Evolutionary conservation across 2,888 invertebrate species (phyloP).

Genomic region (Oxytorus armatus): DNA sequence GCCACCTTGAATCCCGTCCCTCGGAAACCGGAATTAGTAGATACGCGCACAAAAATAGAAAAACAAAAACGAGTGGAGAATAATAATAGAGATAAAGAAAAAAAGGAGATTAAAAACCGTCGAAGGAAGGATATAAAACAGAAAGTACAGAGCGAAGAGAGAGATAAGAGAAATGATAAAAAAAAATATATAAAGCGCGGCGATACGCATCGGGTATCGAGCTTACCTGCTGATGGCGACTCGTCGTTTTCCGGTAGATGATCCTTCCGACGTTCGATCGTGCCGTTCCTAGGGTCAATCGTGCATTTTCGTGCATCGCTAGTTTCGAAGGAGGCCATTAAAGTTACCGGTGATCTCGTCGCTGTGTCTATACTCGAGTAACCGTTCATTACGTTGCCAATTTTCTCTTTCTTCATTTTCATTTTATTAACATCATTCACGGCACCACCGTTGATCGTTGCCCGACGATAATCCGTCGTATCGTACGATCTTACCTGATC

Average conservation of each 20-base stretch:
- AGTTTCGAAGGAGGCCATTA: conserved; percentile 47
- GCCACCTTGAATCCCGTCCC: background rate
- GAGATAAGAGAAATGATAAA: conserved; percentile 10
- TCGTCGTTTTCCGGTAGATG: conserved; percentile 48
- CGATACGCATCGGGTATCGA: conserved; percentile 51
- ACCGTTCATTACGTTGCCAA: conserved; percentile 51
- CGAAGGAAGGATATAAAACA: conserved; percentile 22
- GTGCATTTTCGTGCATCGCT: conserved; percentile 45
- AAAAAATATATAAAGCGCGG: conserved; percentile 15
- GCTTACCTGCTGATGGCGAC: conserved; percentile 59
- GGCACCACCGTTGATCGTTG: conserved; percentile 46
- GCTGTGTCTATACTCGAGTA: conserved; percentile 36
- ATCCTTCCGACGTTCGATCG: conserved; percentile 67
- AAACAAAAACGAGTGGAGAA: background rate
- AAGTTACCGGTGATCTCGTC: conserved; percentile 20
- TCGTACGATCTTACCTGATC: conserved; percentile 68
- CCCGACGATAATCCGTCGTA: conserved; percentile 55
- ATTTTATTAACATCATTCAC: conserved; percentile 10
- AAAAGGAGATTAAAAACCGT: background rate
- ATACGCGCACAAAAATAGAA: background rate
- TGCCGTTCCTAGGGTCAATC: conserved; percentile 71
- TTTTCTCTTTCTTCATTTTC: conserved; percentile 21
- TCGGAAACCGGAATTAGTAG: background rate
- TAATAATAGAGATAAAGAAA: background rate
- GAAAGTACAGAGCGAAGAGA: conserved; percentile 42